Evolutionary conservation across 1,140 invertebrate species (phyloP).

Genomic region (Pseudomyrmex dendroicus): DNA sequence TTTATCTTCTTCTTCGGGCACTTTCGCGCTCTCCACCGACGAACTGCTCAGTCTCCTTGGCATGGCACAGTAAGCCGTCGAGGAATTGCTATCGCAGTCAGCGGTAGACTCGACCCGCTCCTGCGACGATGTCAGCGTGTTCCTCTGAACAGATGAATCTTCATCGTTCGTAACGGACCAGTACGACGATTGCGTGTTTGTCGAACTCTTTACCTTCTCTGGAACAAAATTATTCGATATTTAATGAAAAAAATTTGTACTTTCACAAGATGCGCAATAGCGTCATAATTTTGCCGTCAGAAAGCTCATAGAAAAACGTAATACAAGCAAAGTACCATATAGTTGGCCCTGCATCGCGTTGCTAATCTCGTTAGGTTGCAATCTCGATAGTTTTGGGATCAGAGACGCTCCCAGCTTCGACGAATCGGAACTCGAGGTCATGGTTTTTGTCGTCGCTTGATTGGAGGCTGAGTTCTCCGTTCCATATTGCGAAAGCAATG

Average conservation of each 20-base stretch:
- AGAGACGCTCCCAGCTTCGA: constrained; percentile 85
- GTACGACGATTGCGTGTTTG: constrained; percentile 65
- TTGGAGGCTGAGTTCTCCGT: constrained; percentile 53
- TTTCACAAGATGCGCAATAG: background rate
- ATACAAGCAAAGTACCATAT: constrained; percentile 19
- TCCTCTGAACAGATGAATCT: constrained; percentile 68
- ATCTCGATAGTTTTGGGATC: constrained; percentile 88
- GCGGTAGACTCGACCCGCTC: constrained; percentile 74
- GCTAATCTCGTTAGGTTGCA: constrained; percentile 87
- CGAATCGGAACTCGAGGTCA: constrained; percentile 62
- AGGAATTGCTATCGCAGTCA: constrained; percentile 80
- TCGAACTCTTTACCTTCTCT: constrained; percentile 70
- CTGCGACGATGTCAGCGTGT: constrained; percentile 67
- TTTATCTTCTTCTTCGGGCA: constrained; percentile 83
- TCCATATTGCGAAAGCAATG: constrained; percentile 78
- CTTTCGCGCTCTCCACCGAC: constrained; percentile 82
- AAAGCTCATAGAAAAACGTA: background rate
- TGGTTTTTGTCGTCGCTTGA: constrained; percentile 67
- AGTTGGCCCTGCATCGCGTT: constrained; percentile 82
- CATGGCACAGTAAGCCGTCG: constrained; percentile 81
- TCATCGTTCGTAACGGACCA: constrained; percentile 76
- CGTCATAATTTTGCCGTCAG: background rate
- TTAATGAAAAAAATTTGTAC: background rate
- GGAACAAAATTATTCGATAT: constrained; percentile 11
- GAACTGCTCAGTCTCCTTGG: constrained; percentile 82